Conservation (phyloP, 2,797 vertebrate species). For the Microctenopoma stevenorrisi region DNA sequence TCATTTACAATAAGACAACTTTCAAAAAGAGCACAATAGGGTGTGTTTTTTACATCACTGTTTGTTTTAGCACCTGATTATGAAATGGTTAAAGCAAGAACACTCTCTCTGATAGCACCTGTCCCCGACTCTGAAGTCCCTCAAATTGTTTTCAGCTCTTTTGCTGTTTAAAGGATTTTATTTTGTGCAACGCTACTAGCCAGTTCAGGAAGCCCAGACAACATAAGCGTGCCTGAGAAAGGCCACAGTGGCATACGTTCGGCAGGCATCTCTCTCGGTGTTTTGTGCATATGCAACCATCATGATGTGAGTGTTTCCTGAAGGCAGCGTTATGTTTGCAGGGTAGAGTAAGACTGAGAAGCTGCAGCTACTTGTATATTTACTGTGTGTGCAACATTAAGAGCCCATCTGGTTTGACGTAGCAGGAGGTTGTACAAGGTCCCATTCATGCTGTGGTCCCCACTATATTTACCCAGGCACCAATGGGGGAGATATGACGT, state of each 20-base stretch:
- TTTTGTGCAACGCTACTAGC: neutral
- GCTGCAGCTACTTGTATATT: conserved; percentile 59
- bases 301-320: conserved; percentile 59
- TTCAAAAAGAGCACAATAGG: conserved; percentile 18
- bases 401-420: conserved; percentile 63
- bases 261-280: conserved; percentile 19
- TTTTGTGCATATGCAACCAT: conserved; percentile 45
- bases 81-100: conserved; percentile 22
- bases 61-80: conserved; percentile 25
- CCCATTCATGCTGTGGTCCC: conserved; percentile 72
- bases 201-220: conserved; percentile 31
- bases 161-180: conserved; percentile 20
- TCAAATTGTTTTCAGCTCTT: conserved; percentile 6
- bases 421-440: conserved; percentile 71
- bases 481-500: conserved; percentile 67
- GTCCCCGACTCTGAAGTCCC: conserved; percentile 3
- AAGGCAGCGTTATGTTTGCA: conserved; percentile 34
- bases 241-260: conserved; percentile 33
- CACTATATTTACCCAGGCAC: conserved; percentile 64
- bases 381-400: conserved; percentile 58
- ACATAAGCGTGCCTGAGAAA: conserved; percentile 18
- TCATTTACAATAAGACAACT: conserved; percentile 16
- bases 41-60: conserved; percentile 23
- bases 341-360: conserved; percentile 26
- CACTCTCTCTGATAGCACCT: conserved; percentile 4